Conservation (phyloP, 2,113 vertebrate genomes). For the Dromaius novaehollandiae region DNA sequence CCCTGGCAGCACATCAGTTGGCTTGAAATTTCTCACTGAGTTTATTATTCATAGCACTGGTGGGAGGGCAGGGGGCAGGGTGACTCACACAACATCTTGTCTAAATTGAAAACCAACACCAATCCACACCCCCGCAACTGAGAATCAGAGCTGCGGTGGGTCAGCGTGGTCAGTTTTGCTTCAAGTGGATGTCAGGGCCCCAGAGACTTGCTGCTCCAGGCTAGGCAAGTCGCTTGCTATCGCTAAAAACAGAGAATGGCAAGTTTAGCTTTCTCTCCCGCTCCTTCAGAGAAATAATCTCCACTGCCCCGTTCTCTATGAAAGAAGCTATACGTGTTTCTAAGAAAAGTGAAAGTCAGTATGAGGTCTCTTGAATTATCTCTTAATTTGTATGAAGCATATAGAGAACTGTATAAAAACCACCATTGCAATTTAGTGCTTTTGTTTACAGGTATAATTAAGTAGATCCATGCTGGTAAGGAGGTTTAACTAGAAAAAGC, state of each 20-base stretch:
- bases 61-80: constrained; percentile 59
- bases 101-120: constrained; percentile 66
- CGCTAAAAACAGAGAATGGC: not conserved
- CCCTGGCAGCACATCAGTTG: constrained; percentile 68
- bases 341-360: not conserved
- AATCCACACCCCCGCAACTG: constrained; percentile 45
- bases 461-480: not conserved
- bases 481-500: not conserved
- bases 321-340: not conserved
- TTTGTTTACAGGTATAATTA: not conserved
- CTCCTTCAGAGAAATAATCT: not conserved
- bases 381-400: not conserved
- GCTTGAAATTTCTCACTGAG: constrained; percentile 36
- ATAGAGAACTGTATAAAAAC: not conserved
- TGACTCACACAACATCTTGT: constrained; percentile 69
- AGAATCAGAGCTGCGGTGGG: constrained; percentile 44
- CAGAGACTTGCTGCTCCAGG: not conserved
- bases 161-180: constrained; percentile 42
- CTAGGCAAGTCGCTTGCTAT: not conserved
- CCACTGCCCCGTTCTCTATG: not conserved
- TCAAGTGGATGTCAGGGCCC: constrained; percentile 24
- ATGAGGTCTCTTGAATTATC: not conserved
- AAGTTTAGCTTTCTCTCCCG: not conserved
- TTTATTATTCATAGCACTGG: constrained; percentile 73
- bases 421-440: not conserved